phyloP scores from a whole-genome alignment of 2,888 invertebrate genomes.

The Cataglyphis altisquamis region DNA sequence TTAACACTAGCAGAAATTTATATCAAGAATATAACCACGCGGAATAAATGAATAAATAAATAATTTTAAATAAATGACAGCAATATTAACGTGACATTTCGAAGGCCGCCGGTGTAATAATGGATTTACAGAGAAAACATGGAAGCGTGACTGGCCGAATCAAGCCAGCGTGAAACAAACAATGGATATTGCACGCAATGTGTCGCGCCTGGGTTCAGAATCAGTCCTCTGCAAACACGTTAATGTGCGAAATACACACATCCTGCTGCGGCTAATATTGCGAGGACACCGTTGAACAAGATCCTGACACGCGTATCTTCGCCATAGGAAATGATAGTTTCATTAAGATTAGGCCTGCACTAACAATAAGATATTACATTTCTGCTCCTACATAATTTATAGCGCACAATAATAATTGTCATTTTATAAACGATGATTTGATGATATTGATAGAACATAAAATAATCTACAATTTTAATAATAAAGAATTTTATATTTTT shows the following conservation, averaged over 20 bases:
- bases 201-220: conserved; percentile 77
- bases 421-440: not conserved
- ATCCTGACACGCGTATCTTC: conserved; percentile 67
- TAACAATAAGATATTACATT: conserved; percentile 56
- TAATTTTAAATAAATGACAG: conserved; percentile 47
- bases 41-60: not conserved
- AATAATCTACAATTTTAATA: not conserved
- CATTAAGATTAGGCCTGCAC: conserved; percentile 60
- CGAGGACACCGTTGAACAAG: conserved; percentile 68
- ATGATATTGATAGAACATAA: not conserved
- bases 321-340: conserved; percentile 62
- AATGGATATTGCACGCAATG: conserved; percentile 84
- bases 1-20: conserved; percentile 1
- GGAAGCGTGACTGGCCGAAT: conserved; percentile 75
- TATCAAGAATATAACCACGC: not conserved
- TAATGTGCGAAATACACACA: conserved; percentile 86
- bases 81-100: conserved; percentile 17
- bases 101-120: conserved; percentile 64
- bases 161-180: conserved; percentile 82
- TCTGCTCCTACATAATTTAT: conserved; percentile 25
- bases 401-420: conserved; percentile 34
- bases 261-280: conserved; percentile 79
- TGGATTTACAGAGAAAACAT: conserved; percentile 80
- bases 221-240: conserved; percentile 83
- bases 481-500: not conserved